Evolutionary conservation across 2,797 vertebrate species (phyloP).

Genomic region (Cirrhinus mrigala): DNA sequence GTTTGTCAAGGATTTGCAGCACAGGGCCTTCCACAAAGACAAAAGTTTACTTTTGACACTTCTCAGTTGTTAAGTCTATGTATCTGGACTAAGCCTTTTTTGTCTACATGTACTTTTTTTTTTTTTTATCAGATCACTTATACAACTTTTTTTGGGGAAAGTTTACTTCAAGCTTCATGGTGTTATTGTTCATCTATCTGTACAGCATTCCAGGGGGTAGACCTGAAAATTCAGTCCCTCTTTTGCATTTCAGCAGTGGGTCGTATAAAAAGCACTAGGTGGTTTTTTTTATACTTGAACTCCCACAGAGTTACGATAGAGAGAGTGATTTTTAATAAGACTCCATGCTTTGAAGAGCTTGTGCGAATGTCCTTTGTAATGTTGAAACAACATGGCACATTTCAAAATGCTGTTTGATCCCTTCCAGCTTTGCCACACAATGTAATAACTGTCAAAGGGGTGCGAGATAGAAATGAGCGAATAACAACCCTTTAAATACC

Average conservation of each 20-base stretch:
- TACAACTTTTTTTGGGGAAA: neutral
- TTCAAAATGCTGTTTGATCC: slow-evolving; percentile 77
- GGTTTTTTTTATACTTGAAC: neutral
- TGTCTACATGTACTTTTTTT: neutral
- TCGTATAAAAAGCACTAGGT: neutral
- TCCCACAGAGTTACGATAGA: slow-evolving; percentile 20
- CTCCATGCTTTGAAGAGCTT: slow-evolving; percentile 74
- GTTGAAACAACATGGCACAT: slow-evolving; percentile 68
- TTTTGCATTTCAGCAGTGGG: slow-evolving; percentile 3
- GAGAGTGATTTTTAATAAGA: slow-evolving; percentile 63
- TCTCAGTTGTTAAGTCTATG: neutral
- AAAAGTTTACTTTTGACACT: neutral
- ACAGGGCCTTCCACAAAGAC: neutral
- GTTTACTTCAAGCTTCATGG: neutral
- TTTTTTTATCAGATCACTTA: neutral
- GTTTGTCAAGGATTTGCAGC: slow-evolving; percentile 20
- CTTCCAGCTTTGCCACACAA: slow-evolving; percentile 37
- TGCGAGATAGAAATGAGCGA: slow-evolving; percentile 28
- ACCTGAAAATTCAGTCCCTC: neutral
- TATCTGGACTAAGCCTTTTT: slow-evolving; percentile 2
- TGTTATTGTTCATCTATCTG: neutral
- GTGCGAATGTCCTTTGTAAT: slow-evolving; percentile 65
- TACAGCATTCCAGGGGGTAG: neutral
- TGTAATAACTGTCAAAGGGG: slow-evolving; percentile 43
- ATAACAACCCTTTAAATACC: slow-evolving; percentile 23